phyloP scores from a whole-genome alignment of 2,797 vertebrate genomes.

The Cuniculus paca region DNA sequence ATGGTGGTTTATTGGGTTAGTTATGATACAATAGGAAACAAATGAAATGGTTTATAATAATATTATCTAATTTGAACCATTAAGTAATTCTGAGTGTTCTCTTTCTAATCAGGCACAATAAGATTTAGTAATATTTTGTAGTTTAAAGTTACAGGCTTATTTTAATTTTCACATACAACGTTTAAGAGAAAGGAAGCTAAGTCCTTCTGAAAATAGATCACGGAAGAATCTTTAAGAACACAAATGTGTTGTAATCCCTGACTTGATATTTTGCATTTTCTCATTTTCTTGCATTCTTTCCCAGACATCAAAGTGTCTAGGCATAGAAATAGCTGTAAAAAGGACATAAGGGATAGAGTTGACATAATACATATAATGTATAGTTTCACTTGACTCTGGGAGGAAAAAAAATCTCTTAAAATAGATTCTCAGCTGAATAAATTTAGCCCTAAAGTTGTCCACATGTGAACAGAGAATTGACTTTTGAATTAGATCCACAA shows the following conservation, averaged over 20 bases:
- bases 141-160: slow-evolving; percentile 26
- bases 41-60: slow-evolving; percentile 49
- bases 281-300: slow-evolving; percentile 18
- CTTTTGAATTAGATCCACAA: slow-evolving; percentile 41
- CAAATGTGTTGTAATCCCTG: neutral
- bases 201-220: slow-evolving; percentile 34
- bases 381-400: neutral
- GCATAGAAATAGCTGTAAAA: slow-evolving; percentile 9
- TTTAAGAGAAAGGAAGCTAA: slow-evolving; percentile 40
- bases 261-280: slow-evolving; percentile 42
- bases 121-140: slow-evolving; percentile 6
- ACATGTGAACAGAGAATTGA: slow-evolving; percentile 20
- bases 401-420: neutral
- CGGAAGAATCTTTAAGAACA: slow-evolving; percentile 17
- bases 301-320: neutral
- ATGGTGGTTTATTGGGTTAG: slow-evolving; percentile 25
- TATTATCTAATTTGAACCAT: slow-evolving; percentile 56
- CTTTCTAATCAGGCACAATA: slow-evolving; percentile 24
- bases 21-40: slow-evolving; percentile 34
- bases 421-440: slow-evolving; percentile 2
- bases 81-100: neutral
- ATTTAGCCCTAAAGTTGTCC: slow-evolving; percentile 37
- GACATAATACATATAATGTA: neutral
- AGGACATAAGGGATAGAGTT: neutral
- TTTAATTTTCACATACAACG: slow-evolving; percentile 37